Evolutionary conservation across 2,113 vertebrate species (phyloP).

Genomic region (Pongo pygmaeus): DNA sequence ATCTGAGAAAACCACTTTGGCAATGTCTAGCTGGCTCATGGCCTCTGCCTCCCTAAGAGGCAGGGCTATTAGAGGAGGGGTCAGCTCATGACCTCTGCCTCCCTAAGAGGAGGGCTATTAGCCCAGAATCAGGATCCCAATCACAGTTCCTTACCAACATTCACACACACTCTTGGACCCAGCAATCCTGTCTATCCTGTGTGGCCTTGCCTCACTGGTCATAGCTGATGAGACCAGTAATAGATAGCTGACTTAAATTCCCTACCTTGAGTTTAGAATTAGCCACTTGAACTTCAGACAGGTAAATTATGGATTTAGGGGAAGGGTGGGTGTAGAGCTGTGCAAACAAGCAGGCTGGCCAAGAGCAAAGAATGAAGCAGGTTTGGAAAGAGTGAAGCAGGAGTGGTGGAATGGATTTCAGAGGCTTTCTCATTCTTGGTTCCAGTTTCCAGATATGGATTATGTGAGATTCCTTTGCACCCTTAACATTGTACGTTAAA

Average conservation of each 20-base stretch:
- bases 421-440: background rate
- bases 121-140: too few species aligned
- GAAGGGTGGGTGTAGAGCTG: background rate
- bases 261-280: background rate
- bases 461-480: background rate
- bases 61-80: background rate
- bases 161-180: background rate
- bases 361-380: background rate
- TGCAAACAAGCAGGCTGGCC: background rate
- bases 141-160: background rate
- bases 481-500: background rate
- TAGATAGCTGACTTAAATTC: background rate
- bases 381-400: too few species aligned
- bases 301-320: background rate
- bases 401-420: background rate
- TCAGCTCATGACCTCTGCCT: too few species aligned
- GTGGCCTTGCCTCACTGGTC: background rate
- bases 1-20: background rate
- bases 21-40: too few species aligned
- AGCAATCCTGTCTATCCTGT: fast-evolving
- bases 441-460: background rate
- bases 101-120: too few species aligned
- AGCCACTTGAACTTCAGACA: background rate
- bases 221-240: background rate
- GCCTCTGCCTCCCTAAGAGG: background rate